Percentiles rank a stretch among this genome's conserved stretches.
phyloP scores from a whole-genome alignment of 2,888 invertebrate species.

The Pterostichus niger region DNA sequence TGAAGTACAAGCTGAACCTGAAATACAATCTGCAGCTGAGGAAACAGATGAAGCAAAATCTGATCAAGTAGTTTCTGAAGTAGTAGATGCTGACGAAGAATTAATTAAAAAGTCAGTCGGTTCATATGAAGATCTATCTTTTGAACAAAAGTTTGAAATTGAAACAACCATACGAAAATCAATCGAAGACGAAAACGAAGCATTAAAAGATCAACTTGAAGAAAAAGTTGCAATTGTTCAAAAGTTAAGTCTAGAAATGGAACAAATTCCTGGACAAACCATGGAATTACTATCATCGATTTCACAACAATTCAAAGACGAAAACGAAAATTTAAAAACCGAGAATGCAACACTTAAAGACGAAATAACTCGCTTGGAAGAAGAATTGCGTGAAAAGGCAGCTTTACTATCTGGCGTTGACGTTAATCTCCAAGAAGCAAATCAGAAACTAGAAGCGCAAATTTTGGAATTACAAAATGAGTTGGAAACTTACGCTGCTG shows the following conservation, averaged over 20 bases:
- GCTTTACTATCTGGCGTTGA: neutral
- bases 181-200: conserved; percentile 42
- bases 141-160: neutral
- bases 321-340: conserved; percentile 59
- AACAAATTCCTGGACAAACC: conserved; percentile 55
- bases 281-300: conserved; percentile 57
- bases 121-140: neutral
- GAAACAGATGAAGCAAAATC: neutral
- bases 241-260: conserved; percentile 42
- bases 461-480: conserved; percentile 32
- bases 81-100: neutral
- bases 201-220: conserved; percentile 38
- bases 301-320: conserved; percentile 52
- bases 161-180: conserved; percentile 22
- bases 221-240: conserved; percentile 17
- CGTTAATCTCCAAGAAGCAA: conserved; percentile 17
- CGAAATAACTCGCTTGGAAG: conserved; percentile 20
- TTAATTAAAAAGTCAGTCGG: neutral
- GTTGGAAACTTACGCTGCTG: neutral
- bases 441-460: conserved; percentile 18
- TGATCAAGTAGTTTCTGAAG: neutral
- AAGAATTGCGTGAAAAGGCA: neutral
- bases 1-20: neutral
- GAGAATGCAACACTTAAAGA: conserved; percentile 71
- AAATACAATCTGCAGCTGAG: neutral